A percentile compares a stretch with the other conserved stretches of the same genome.
Evolutionary conservation across 2,888 invertebrate genomes (phyloP).

Genomic region (Lamellibrachia satsuma): DNA sequence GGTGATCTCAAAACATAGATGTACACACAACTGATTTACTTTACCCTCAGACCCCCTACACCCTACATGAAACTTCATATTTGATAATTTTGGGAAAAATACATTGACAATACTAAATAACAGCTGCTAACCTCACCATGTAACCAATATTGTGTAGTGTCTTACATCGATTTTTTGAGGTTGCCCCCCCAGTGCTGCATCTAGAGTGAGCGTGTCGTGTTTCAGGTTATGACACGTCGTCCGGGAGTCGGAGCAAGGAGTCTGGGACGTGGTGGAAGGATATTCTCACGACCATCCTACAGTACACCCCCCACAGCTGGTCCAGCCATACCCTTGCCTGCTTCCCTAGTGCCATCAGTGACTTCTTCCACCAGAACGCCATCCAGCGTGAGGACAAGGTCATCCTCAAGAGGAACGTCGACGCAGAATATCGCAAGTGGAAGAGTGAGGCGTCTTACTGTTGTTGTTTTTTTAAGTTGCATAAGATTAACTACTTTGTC

Average conservation of each 20-base stretch:
- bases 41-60: too few species aligned
- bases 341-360: constrained; percentile 87
- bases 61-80: too few species aligned
- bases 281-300: constrained; percentile 85
- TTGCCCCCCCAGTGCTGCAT: too few species aligned
- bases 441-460: constrained; percentile 63
- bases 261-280: constrained; percentile 87
- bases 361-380: constrained; percentile 78
- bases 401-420: constrained; percentile 74
- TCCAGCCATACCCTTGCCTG: constrained; percentile 90
- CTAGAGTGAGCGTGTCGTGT: background rate
- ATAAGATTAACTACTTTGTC: background rate
- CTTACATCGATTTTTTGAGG: too few species aligned
- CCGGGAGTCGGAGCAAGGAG: constrained; percentile 53
- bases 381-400: constrained; percentile 81
- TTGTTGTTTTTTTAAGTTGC: background rate
- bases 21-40: too few species aligned
- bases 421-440: constrained; percentile 89
- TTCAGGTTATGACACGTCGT: constrained; percentile 70
- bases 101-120: too few species aligned
- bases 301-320: constrained; percentile 95
- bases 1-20: too few species aligned
- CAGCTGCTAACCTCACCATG: too few species aligned
- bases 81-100: too few species aligned
- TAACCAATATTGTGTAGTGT: too few species aligned